Evolutionary conservation across 2,113 vertebrate genomes (phyloP).

Genomic region (Nasalis larvatus): DNA sequence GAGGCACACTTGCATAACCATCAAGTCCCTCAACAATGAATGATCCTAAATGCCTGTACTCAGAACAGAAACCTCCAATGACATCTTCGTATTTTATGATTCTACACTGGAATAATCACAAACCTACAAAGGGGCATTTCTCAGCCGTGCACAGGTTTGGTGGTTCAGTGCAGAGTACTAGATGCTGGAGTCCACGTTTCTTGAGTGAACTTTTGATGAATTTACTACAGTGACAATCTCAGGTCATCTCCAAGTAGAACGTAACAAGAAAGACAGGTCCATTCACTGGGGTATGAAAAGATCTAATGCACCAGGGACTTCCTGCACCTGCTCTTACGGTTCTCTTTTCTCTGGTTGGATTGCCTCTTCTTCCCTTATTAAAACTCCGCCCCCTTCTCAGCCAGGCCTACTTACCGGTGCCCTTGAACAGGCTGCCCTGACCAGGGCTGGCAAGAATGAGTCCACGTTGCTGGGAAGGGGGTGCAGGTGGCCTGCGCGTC

Average conservation of each 20-base stretch:
- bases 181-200: background rate
- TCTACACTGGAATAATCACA: background rate
- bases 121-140: background rate
- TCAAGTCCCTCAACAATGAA: background rate
- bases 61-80: background rate
- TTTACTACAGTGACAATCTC: background rate
- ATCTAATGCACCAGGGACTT: background rate
- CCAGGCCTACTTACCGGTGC: rapidly evolving
- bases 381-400: background rate
- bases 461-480: background rate
- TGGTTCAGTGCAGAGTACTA: background rate
- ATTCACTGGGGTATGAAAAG: background rate
- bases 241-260: background rate
- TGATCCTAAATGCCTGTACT: background rate
- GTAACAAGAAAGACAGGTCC: background rate
- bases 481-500: rapidly evolving
- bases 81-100: background rate
- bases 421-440: background rate
- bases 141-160: background rate
- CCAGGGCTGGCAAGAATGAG: rapidly evolving
- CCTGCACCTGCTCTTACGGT: rapidly evolving
- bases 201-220: background rate
- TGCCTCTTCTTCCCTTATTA: background rate
- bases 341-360: background rate
- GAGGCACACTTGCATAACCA: rapidly evolving